Percentiles rank a stretch among this genome's conserved stretches.
These are phyloP conservation scores for Ptyas mucosa DNA, from an alignment of 2,113 vertebrate species.

Conservation along the genomic window DNA sequence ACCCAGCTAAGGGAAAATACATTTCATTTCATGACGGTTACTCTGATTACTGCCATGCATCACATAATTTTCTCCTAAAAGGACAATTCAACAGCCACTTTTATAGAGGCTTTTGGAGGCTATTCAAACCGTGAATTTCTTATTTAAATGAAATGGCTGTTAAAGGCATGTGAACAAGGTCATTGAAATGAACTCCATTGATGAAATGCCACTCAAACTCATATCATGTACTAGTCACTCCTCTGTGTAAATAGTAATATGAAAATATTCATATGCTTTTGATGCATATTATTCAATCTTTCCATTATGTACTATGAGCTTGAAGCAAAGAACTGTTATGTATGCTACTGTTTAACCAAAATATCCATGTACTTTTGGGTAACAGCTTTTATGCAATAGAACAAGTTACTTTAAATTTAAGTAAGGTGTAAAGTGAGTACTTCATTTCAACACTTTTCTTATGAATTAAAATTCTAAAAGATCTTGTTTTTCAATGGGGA, in stretches of 20 bases:
- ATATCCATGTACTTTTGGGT: not conserved
- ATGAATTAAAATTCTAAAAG: not conserved
- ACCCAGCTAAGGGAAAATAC: not conserved
- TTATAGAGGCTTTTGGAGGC: not conserved
- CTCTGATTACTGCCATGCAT: not conserved
- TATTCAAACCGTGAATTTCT: not conserved
- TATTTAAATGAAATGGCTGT: not conserved
- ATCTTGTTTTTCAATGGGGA: constrained; percentile 6
- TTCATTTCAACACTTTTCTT: constrained; percentile 11
- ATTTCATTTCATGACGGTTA: not conserved
- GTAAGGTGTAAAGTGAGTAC: not conserved
- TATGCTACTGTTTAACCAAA: not conserved
- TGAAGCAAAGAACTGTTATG: not conserved
- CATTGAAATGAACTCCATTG: not conserved
- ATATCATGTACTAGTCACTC: not conserved
- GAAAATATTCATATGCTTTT: not conserved
- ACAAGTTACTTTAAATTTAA: constrained; percentile 8
- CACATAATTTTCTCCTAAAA: not conserved
- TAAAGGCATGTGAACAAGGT: not conserved
- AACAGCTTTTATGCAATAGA: not conserved
- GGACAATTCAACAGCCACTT: not conserved
- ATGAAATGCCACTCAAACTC: not conserved
- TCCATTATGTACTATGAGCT: not conserved
- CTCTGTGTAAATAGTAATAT: not conserved
- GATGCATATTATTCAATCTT: not conserved